phyloP scores from a whole-genome alignment of 2,888 invertebrate species.

The Stegophylla sp. region DNA sequence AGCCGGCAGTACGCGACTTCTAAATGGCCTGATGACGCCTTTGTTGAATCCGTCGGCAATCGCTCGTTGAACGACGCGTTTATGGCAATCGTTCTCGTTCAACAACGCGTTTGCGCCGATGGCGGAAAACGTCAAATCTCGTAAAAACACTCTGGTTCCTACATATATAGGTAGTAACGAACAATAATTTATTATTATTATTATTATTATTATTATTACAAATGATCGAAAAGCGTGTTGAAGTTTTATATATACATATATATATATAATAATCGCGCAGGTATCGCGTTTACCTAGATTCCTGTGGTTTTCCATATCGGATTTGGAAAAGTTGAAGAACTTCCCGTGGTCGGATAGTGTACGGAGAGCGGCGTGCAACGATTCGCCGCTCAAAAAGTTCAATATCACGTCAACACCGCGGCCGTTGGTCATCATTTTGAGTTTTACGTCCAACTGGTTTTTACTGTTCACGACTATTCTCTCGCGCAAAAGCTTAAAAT shows the following conservation, averaged over 20 bases:
- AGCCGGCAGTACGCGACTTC: neutral
- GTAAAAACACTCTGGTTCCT: neutral
- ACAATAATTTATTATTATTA: neutral
- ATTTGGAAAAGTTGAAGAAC: slow-evolving; percentile 23
- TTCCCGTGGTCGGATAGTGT: neutral
- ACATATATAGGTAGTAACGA: no score
- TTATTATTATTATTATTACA: neutral
- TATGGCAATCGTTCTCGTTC: slow-evolving; percentile 24
- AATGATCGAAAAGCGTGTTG: neutral
- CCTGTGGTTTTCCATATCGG: slow-evolving; percentile 22
- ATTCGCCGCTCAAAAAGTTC: slow-evolving; percentile 32
- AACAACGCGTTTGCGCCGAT: slow-evolving; percentile 70
- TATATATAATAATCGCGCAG: neutral
- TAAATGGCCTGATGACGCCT: slow-evolving; percentile 33
- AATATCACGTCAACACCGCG: slow-evolving; percentile 3
- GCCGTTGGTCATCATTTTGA: slow-evolving; percentile 22
- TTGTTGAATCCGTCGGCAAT: slow-evolving; percentile 8
- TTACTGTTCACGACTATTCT: slow-evolving; percentile 17
- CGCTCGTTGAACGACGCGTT: slow-evolving; percentile 6
- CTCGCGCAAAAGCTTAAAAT: neutral
- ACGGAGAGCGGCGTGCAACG: neutral
- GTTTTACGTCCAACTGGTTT: neutral
- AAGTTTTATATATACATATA: no score
- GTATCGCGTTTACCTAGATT: neutral
- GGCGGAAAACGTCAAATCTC: neutral